Evolutionary conservation across 2,797 vertebrate species (phyloP).

Genomic region (Phoebastria nigripes): DNA sequence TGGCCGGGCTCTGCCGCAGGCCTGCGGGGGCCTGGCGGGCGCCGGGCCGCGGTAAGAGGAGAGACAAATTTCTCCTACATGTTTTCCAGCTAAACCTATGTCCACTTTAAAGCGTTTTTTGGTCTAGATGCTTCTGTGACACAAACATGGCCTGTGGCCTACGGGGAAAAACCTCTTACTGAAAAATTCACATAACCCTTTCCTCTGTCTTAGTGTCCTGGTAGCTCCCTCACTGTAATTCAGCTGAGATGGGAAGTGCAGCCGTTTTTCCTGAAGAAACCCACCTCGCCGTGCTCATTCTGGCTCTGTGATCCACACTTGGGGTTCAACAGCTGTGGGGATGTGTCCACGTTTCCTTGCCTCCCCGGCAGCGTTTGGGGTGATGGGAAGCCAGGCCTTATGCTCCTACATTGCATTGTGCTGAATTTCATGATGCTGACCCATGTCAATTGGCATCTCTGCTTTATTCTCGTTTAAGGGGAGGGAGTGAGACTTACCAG

Average conservation of each 20-base stretch:
- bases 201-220: rapidly evolving
- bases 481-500: neutral
- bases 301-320: rapidly evolving
- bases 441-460: rapidly evolving
- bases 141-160: rapidly evolving
- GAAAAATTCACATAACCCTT: neutral
- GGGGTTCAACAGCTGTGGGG: rapidly evolving
- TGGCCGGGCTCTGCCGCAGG: neutral
- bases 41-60: neutral
- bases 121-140: no score
- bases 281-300: rapidly evolving
- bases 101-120: rapidly evolving
- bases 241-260: neutral
- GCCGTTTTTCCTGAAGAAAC: neutral
- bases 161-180: rapidly evolving
- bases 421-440: neutral
- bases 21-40: neutral
- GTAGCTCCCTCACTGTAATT: rapidly evolving
- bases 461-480: neutral
- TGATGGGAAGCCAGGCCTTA: rapidly evolving
- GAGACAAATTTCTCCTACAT: rapidly evolving
- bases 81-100: neutral
- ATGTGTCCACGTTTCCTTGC: rapidly evolving
- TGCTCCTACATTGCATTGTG: rapidly evolving
- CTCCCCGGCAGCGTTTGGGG: rapidly evolving